phyloP scores from a whole-genome alignment of 2,888 invertebrate species.

The Drosophila testacea region DNA sequence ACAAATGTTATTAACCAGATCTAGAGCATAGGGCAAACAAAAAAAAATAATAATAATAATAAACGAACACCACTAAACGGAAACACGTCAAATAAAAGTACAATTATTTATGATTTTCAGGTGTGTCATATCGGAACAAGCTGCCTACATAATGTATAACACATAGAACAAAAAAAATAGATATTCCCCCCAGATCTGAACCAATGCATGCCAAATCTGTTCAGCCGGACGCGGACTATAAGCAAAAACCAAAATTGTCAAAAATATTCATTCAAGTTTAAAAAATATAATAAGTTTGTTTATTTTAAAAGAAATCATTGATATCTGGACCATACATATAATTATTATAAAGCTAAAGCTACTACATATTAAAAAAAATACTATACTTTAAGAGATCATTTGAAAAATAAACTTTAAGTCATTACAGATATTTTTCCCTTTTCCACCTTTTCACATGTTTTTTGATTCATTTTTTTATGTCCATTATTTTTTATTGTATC shows the following conservation, averaged over 20 bases:
- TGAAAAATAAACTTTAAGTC: too few relatives aligned
- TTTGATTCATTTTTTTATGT: too few relatives aligned
- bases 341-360: too few relatives aligned
- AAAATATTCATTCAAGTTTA: background rate
- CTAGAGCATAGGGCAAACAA: constrained; percentile 17
- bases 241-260: background rate
- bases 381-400: too few relatives aligned
- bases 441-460: too few relatives aligned
- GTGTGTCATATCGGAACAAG: constrained; percentile 17
- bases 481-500: too few relatives aligned
- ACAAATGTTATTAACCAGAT: constrained; percentile 44
- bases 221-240: background rate
- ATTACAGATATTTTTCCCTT: too few relatives aligned
- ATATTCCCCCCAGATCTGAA: background rate
- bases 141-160: background rate
- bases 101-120: constrained; percentile 31
- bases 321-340: too few relatives aligned
- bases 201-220: background rate
- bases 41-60: too few relatives aligned
- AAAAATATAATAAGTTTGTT: too few relatives aligned
- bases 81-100: constrained; percentile 4
- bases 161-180: background rate
- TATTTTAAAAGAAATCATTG: too few relatives aligned
- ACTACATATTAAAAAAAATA: too few relatives aligned
- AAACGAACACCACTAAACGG: constrained; percentile 5